Conservation (phyloP, 2,888 invertebrate genomes). For the Aleiodes alternator region DNA sequence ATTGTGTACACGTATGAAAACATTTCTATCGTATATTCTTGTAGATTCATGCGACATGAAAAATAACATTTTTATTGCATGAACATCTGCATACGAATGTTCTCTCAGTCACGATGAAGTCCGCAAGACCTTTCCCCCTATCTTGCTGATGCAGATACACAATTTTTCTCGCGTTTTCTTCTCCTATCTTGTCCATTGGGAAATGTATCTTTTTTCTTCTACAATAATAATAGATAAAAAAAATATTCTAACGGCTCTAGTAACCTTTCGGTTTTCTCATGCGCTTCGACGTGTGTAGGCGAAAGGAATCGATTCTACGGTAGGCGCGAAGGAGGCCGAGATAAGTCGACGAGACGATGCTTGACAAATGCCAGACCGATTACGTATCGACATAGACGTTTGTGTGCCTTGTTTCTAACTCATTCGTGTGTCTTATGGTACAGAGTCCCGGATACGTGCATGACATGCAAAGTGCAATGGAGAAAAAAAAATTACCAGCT, state of each 20-base stretch:
- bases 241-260: slow-evolving; percentile 27
- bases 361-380: slow-evolving; percentile 65
- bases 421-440: slow-evolving; percentile 27
- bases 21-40: too few relatives aligned
- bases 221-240: slow-evolving; percentile 12
- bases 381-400: slow-evolving; percentile 61
- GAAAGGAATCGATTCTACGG: slow-evolving; percentile 42
- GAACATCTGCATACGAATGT: slow-evolving; percentile 20
- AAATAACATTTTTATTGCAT: too few relatives aligned
- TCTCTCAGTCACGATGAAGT: background rate
- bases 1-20: too few relatives aligned
- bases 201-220: background rate
- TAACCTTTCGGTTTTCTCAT: slow-evolving; percentile 35
- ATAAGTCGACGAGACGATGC: slow-evolving; percentile 43
- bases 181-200: slow-evolving; percentile 3
- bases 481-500: too few relatives aligned
- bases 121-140: background rate
- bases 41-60: too few relatives aligned
- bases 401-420: slow-evolving; percentile 51
- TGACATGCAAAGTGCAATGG: background rate
- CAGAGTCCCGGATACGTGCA: slow-evolving; percentile 33
- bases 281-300: slow-evolving; percentile 38
- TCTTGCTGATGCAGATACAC: background rate
- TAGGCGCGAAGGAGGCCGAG: slow-evolving; percentile 40
- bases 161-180: slow-evolving; percentile 14